Evolutionary conservation across 2,797 vertebrate species (phyloP), one percentile per base, ranked within the genome.

Genomic region (Esox lucius): DNA sequence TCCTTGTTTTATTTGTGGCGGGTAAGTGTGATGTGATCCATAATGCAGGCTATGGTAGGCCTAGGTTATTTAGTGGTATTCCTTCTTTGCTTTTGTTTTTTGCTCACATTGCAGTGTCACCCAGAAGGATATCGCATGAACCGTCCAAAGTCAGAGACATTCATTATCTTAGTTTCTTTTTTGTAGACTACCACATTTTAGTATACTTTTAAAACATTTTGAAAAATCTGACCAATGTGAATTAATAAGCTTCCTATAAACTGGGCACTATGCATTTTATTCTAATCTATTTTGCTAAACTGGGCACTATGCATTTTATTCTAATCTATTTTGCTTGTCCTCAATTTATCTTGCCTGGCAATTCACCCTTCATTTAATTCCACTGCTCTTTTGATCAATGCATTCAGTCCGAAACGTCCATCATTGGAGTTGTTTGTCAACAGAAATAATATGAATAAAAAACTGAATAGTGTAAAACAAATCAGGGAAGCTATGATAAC

Each of bases 21-120:
- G 90, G 91, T 92, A 53, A 88, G 91, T 81, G 56, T 61, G 56
- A 26, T 61, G 9, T 61, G 56, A 61, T 61, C 11, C 24, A 24
- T 35, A 66, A 16, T 31, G 71, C 42, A 46, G 9, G 9, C 42
- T 39, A 7, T 26, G 51, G 24, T 12, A 12, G 35, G 62, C 62
- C 28, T 2, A 28, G 4, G 62, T 62, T 65, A 65, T 65, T 31
- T 31, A 13, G 33, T 68, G 12, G 3, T 69, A 59, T 51, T 49
- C 3, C 9, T 22, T 35, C 35, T 56, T 4, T n/a, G 5, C 31
- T 17, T 12, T 53, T 16, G 22, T 16, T 33, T 33, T 24, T 31
- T 53, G 33, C 19, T 31, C 0, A 49, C 0, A 31, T 72, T 48
- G 51, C 28, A n/a, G 9, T n/a, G n/a, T 8, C 66, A 22, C 35